Evolutionary conservation across 1,140 invertebrate species (phyloP), one percentile per base, ranked within the genome.

Genomic region (Drosophila eugracilis): DNA sequence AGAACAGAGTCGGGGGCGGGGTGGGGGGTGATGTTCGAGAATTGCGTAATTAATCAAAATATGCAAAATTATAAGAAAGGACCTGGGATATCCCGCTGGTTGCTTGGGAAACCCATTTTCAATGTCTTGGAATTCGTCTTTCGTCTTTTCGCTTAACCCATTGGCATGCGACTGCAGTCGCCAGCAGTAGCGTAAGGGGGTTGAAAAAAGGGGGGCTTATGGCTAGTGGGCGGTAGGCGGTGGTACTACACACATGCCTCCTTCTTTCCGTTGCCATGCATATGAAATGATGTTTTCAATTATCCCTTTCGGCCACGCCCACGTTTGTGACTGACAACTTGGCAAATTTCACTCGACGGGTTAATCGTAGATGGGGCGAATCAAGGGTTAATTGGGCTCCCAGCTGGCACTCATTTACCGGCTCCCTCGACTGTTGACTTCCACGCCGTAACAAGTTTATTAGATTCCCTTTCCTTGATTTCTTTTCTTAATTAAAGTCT

Each of bases 221-320:
- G 17, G 17, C 7, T 19, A 7, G 37, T 45, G n/a, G 48, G 48
- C 12, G 21, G 17, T 15, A 14, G 41, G 21, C 37, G 5, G 3
- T 17, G 30, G 36, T 37, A 14, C 7, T 42, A 44, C 48, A 74
- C 55, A 84, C 72, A 76, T 54, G 42, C 50, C 24, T 12, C 15
- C 15, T 34, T 45, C 49, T 45, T 15, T n/a, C 36, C 37, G 63
- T 58, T 60, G 60, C 39, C 62, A 59, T 70, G 67, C 73, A 81
- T 88, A 85, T 86, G 76, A 62, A 86, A 88, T 72, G 65, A 88
- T 81, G 73, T 69, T 86, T 86, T 78, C 83, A 86, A 86, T 86
- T 86, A 86, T 71, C 39, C 74, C 26, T 58, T 58, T 67, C 42
- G 37, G 79, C 58, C 53, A 78, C 78, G 77, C 77, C 77, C 73